A percentile compares a stretch with the other conserved stretches of the same genome.
Evolutionary conservation across 2,113 vertebrate species (phyloP).

Genomic region (Malurus cyaneus): DNA sequence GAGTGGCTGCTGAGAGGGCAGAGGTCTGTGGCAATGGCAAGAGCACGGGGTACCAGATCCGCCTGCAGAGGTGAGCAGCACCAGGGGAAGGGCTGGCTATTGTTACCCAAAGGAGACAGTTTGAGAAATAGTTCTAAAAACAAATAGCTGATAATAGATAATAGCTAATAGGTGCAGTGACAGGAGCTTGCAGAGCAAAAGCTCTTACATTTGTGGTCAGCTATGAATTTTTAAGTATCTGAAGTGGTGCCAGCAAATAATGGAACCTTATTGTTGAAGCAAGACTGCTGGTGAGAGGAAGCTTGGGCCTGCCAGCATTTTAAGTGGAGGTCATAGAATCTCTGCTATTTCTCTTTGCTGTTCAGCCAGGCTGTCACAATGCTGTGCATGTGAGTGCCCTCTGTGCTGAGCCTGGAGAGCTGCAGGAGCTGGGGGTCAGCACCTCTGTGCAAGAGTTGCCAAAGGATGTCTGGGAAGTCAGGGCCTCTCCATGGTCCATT

Average conservation of each 20-base stretch:
- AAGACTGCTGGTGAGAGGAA: background rate
- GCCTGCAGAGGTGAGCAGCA: slow-evolving; percentile 86
- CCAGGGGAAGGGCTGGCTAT: fast-evolving
- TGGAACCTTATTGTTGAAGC: background rate
- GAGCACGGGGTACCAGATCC: slow-evolving; percentile 96
- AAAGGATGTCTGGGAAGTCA: background rate
- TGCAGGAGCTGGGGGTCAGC: background rate
- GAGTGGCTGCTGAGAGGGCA: slow-evolving; percentile 91
- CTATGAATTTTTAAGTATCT: background rate
- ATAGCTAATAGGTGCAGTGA: background rate
- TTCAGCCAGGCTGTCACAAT: background rate
- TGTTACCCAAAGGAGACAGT: background rate
- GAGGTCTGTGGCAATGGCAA: slow-evolving; percentile 87
- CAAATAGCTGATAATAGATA: no score
- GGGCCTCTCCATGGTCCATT: background rate
- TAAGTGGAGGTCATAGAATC: background rate
- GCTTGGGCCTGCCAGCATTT: background rate
- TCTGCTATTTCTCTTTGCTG: background rate
- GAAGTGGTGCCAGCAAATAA: background rate
- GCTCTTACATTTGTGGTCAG: background rate
- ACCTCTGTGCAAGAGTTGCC: background rate
- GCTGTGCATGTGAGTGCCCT: background rate
- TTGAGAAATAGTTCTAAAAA: background rate
- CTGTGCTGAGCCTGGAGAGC: background rate
- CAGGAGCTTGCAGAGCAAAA: background rate